Evolutionary conservation across 2,797 vertebrate genomes (phyloP).

Genomic region (Serranus cabrilla): DNA sequence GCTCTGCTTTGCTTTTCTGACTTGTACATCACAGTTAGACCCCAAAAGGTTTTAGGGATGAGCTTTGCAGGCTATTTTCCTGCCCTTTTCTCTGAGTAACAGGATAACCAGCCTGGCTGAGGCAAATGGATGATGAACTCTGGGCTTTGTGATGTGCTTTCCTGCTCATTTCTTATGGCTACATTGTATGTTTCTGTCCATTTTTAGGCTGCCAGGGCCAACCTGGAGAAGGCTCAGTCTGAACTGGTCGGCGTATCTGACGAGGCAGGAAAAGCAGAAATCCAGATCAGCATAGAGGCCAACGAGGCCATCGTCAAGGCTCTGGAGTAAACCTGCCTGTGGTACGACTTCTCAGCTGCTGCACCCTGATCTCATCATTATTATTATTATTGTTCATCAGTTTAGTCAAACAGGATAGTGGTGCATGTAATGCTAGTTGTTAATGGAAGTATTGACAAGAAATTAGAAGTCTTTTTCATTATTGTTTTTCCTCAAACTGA

Average conservation of each 20-base stretch:
- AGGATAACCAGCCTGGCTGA: background rate
- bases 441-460: slow-evolving; percentile 3
- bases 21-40: slow-evolving; percentile 18
- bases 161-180: background rate
- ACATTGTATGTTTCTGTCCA: background rate
- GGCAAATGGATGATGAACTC: background rate
- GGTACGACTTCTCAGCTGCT: slow-evolving; percentile 51
- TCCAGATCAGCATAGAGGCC: slow-evolving; percentile 93
- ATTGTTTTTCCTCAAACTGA: slow-evolving; percentile 6
- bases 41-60: background rate
- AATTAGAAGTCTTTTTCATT: background rate
- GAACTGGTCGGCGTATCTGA: slow-evolving; percentile 84
- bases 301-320: slow-evolving; percentile 96
- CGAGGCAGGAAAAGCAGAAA: slow-evolving; percentile 89
- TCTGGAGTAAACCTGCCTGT: slow-evolving; percentile 86
- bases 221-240: slow-evolving; percentile 93
- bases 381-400: too few relatives aligned
- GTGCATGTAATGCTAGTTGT: background rate
- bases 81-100: background rate
- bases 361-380: background rate
- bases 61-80: background rate
- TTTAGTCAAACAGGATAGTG: background rate
- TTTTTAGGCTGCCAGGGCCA: slow-evolving; percentile 90
- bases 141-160: background rate
- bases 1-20: slow-evolving; percentile 10